Evolutionary conservation across 2,797 vertebrate genomes (phyloP).

Genomic region (Sebastes nivosus): DNA sequence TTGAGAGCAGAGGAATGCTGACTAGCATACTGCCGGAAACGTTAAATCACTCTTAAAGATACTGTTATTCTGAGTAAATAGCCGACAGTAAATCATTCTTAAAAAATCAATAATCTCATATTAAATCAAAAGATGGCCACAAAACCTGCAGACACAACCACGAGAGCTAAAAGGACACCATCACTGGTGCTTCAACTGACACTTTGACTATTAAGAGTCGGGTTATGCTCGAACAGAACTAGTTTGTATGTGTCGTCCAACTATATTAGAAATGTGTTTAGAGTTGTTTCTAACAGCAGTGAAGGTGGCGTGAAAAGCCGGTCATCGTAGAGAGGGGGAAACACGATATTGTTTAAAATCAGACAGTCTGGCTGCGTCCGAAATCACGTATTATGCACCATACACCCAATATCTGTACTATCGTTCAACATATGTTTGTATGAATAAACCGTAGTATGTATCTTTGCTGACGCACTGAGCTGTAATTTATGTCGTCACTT

Average conservation of each 20-base stretch:
- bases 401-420: no score
- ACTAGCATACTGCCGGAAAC: constrained; percentile 1
- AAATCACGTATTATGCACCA: not conserved
- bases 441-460: no score
- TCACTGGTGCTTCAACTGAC: not conserved
- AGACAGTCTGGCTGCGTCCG: not conserved
- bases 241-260: not conserved
- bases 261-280: not conserved
- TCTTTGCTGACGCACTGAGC: no score
- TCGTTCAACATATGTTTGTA: no score
- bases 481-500: no score
- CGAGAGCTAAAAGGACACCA: not conserved
- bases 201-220: not conserved
- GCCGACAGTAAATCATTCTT: constrained; percentile 3
- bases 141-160: not conserved
- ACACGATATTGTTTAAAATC: not conserved
- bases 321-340: no score
- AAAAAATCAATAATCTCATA: constrained; percentile 14
- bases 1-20: constrained; percentile 24
- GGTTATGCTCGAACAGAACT: not conserved
- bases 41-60: constrained; percentile 13
- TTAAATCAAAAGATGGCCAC: not conserved
- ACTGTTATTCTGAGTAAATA: not conserved
- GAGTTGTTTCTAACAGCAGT: not conserved
- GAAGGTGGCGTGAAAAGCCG: not conserved